These are phyloP conservation scores for Ichneumoninae sp. DNA, from an alignment of 2,888 invertebrate species.

Conservation along the genomic window DNA sequence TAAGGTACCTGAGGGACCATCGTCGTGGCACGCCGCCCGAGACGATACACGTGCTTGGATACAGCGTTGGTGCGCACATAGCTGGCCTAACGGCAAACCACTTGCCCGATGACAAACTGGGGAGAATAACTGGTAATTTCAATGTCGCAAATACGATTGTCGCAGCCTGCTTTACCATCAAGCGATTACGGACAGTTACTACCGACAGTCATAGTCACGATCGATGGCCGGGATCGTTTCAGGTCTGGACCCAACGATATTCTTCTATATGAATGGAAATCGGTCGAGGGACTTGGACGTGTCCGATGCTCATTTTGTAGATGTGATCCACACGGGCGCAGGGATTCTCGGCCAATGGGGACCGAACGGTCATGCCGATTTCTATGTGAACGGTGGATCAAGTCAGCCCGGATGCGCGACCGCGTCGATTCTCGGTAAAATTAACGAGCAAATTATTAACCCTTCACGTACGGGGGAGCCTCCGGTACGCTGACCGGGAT, in stretches of 20 bases:
- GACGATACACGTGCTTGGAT: constrained; percentile 92
- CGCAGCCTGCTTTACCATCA: neutral
- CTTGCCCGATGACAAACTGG: constrained; percentile 90
- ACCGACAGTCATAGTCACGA: constrained; percentile 60
- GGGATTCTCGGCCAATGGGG: constrained; percentile 96
- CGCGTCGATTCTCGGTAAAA: constrained; percentile 92
- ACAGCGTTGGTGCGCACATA: constrained; percentile 95
- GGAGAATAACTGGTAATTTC: constrained; percentile 91
- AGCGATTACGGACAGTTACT: constrained; percentile 35
- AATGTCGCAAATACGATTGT: constrained; percentile 18
- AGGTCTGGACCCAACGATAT: constrained; percentile 94
- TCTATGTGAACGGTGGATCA: constrained; percentile 95
- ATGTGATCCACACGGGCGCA: constrained; percentile 93
- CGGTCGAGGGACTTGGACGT: constrained; percentile 92
- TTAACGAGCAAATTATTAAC: constrained; percentile 32
- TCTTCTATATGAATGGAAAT: constrained; percentile 92
- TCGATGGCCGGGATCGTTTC: constrained; percentile 70
- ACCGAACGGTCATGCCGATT: constrained; percentile 94
- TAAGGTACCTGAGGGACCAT: constrained; percentile 91
- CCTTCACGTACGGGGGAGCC: neutral
- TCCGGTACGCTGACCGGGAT: too few species aligned
- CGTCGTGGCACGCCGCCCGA: constrained; percentile 91
- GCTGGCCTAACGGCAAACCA: constrained; percentile 93
- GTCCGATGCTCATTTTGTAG: constrained; percentile 93
- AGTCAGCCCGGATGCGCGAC: constrained; percentile 95